Evolutionary conservation across 2,113 vertebrate species (phyloP), one percentile per base, ranked within the genome.

Genomic region (Casuarius casuarius): DNA sequence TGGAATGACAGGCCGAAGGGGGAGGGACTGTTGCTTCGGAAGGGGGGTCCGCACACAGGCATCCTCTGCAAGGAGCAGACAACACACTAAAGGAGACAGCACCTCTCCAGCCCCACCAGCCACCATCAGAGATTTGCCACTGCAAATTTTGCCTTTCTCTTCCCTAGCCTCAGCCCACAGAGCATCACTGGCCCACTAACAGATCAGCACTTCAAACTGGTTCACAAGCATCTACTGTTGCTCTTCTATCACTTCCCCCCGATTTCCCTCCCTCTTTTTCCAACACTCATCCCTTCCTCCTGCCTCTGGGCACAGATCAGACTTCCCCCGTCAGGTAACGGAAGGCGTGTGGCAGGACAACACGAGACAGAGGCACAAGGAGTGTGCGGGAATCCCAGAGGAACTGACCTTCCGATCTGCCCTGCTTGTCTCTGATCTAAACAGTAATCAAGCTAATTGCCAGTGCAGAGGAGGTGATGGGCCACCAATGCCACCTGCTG

Each of bases 11-110:
- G 99, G 99, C 19, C 99, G 98, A 6, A 99, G 98, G 10, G 99
- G 99, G 68, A 99, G 99, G 21, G 99, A 99, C 92, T 99, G 99
- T 92, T 99, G 99, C 97, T 99, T 99, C 96, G 99, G 99, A 35
- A 99, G 98, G 4, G 98, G 95, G 73, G 97, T 98, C 76, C 98
- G 95, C 73, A 98, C 97, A 97, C 98, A 87, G 44, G 90, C 77
- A 46, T 98, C 98, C 94, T 98, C 98, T 98, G 95, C 87, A 92
- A 48, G 51, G 54, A 95, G n/a, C 42, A 95, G 73, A 94, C 2
- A 63, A 63, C 90, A 80, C 49, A 12, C 44, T 52, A 25, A 75
- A 59, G 66, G 23, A 72, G 58, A 7, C 0, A 0, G 46, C 80
- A 66, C 35, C 58, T 86, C 83, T 74, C n/a, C 84, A 51, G 6